phyloP scores from a whole-genome alignment of 2,888 invertebrate species.

The Xylocampa areola region DNA sequence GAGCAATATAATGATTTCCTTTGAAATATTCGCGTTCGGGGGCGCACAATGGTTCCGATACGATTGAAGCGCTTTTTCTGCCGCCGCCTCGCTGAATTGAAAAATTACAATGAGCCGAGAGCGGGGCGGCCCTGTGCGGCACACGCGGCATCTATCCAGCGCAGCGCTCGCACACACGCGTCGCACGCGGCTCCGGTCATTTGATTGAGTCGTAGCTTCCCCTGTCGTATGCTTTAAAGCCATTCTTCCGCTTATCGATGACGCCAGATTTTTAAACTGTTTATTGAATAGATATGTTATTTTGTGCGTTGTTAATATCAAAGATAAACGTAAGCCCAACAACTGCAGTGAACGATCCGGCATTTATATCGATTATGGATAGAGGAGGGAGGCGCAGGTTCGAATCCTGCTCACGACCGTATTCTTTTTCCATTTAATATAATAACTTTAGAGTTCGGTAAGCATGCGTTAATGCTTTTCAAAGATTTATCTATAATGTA shows the following conservation, averaged over 20 bases:
- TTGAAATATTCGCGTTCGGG: slow-evolving; percentile 45
- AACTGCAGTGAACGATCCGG: too few relatives aligned
- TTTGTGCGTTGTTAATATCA: too few relatives aligned
- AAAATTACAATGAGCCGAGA: slow-evolving; percentile 54
- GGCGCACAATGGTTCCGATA: slow-evolving; percentile 44
- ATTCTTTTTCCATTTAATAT: too few relatives aligned
- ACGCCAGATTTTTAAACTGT: background rate
- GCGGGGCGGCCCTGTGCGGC: slow-evolving; percentile 8
- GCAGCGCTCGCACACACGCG: background rate
- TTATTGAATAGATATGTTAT: too few relatives aligned
- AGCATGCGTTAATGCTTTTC: too few relatives aligned
- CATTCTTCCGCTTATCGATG: background rate
- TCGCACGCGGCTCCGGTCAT: background rate
- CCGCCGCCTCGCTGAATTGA: slow-evolving; percentile 41
- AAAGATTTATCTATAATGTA: too few relatives aligned
- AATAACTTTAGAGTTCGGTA: too few relatives aligned
- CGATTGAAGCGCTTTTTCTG: slow-evolving; percentile 42
- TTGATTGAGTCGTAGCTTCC: slow-evolving; percentile 1
- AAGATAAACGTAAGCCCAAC: too few relatives aligned
- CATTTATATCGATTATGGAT: too few relatives aligned
- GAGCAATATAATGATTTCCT: slow-evolving; percentile 52
- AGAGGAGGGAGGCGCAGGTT: too few relatives aligned
- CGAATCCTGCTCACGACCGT: too few relatives aligned
- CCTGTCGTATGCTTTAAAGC: background rate
- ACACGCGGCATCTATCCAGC: slow-evolving; percentile 5